Base-by-base conservation (phyloP, 1,140 invertebrate species). In the Sipha flava region DNA sequence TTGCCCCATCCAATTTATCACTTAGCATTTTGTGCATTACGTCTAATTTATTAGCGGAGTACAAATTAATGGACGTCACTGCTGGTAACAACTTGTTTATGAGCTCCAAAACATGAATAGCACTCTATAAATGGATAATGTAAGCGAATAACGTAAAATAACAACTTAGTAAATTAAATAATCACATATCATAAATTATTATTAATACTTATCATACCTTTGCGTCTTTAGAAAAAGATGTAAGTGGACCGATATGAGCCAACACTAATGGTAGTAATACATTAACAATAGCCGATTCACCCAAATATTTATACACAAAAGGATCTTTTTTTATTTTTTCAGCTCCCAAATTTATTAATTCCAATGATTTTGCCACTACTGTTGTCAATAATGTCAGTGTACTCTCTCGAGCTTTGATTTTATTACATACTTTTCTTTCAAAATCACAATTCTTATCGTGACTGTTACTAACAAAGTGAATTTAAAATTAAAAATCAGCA, bases 11-110 rank as follows among this genome's bases (percentile, higher is more conserved):
- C 14, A 40, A 29, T 43, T 77, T 77, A 59, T 77, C 73, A 47
- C 14, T 16, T 18, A 57, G 3, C 0, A 43, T 34, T 77, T 81
- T 87, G 14, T 77, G 52, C 12, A 40, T 57, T n/a, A 59, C n/a
- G 21, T 77, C 73, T 59, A 77, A 77, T n/a, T 77, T 77, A 12
- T 77, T 37, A 43, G 34, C 52, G n/a, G 34, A 86, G 52, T 91
- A 82, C 62, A 92, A 90, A 86, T 97, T 97, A 54, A 98, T 86
- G 12, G 92, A 91, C 1, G 95, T 90, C 1, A 98, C 92, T 81
- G 96, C 93, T 1, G 96, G 96, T 31, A 98, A 85, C 81, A 98
- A 89, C 82, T 96, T 93, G 86, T 95, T 94, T 80, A 98, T 93
- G 54, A 97, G 86, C 40, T 91, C 90, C n/a, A 99, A 86, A 21